These are phyloP conservation scores for Hylomyscus alleni DNA, from an alignment of 2,797 vertebrate genomes.

Conservation along the genomic window DNA sequence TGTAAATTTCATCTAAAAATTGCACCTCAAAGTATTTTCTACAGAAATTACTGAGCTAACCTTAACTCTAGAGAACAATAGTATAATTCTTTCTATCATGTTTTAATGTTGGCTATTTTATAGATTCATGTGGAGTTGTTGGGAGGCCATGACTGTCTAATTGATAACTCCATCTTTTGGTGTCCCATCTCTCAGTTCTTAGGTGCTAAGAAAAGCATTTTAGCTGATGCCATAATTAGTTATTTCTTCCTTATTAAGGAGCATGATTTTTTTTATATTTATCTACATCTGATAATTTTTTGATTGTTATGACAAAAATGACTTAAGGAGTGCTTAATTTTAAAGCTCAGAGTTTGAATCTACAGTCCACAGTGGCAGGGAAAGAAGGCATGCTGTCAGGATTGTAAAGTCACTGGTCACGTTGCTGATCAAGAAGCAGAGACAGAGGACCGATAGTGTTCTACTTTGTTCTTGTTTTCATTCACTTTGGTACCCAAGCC, in stretches of 20 bases:
- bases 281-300: background rate
- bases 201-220: background rate
- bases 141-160: background rate
- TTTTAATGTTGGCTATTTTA: slow-evolving; percentile 49
- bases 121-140: slow-evolving; percentile 12
- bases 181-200: background rate
- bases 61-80: background rate
- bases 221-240: background rate
- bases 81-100: slow-evolving; percentile 43
- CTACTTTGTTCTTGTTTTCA: background rate
- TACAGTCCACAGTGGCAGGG: too few species aligned
- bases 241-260: background rate
- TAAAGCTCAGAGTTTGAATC: background rate
- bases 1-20: slow-evolving; percentile 31
- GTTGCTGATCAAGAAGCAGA: background rate
- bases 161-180: background rate
- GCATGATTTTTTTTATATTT: background rate
- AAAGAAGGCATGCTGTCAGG: background rate
- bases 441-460: fast-evolving
- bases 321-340: background rate
- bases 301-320: background rate
- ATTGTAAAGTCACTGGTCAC: background rate
- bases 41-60: slow-evolving; percentile 36
- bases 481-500: background rate
- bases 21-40: slow-evolving; percentile 11